Conservation (phyloP, 2,113 vertebrate species). For the Platycercus adscitus region DNA sequence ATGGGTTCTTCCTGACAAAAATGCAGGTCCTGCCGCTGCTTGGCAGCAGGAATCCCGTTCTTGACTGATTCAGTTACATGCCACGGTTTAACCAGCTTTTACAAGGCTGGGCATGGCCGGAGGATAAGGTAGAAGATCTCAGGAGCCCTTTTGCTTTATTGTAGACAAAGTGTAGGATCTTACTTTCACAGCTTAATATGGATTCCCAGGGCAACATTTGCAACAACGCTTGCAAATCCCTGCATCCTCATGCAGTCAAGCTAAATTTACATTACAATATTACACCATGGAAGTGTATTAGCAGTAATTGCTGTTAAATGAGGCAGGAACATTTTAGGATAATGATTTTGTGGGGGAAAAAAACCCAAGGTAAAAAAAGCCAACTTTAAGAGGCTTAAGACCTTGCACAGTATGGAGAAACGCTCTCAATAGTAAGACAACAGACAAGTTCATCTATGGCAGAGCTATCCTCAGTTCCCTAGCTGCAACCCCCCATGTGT, state of each 20-base stretch:
- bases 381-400: not conserved
- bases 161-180: not conserved
- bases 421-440: not conserved
- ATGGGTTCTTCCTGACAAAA: not conserved
- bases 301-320: slow-evolving; percentile 10
- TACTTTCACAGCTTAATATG: not conserved
- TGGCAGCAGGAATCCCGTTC: not conserved
- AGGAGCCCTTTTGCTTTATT: not conserved
- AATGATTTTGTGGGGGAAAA: not conserved
- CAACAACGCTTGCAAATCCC: not conserved
- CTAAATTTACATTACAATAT: not conserved
- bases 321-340: not conserved
- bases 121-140: not conserved
- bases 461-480: not conserved
- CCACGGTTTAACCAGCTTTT: not conserved
- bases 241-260: not conserved
- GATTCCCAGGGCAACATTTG: not conserved
- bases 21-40: not conserved
- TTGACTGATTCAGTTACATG: not conserved
- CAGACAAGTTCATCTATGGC: not conserved
- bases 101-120: not conserved
- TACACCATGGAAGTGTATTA: not conserved
- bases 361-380: not conserved
- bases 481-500: not conserved
- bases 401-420: not conserved